A percentile compares a stretch with the other conserved stretches of the same genome.
phyloP scores from a whole-genome alignment of 1,140 invertebrate genomes.

The Antheraea pernyi region DNA sequence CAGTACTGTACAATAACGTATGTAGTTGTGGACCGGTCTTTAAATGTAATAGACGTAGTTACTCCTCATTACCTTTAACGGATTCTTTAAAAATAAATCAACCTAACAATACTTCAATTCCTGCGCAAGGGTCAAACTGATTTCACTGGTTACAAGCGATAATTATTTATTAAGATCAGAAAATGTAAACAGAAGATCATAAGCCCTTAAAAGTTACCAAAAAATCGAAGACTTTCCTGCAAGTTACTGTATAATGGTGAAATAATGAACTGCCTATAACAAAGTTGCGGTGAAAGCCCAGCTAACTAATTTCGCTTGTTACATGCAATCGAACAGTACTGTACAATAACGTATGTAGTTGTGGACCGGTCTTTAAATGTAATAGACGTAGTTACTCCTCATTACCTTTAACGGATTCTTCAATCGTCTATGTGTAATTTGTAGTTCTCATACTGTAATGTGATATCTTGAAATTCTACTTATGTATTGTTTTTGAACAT shows the following conservation, averaged over 20 bases:
- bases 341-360: conserved; percentile 7
- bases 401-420: conserved; percentile 8
- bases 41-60: conserved; percentile 20
- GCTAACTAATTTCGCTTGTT: conserved; percentile 25
- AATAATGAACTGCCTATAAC: not conserved
- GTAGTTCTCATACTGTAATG: not conserved
- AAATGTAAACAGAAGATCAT: too few relatives aligned
- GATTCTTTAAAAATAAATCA: too few relatives aligned
- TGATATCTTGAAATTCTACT: too few relatives aligned
- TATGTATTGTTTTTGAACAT: too few relatives aligned
- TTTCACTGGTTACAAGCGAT: too few relatives aligned
- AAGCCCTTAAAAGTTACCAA: too few relatives aligned
- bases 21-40: conserved; percentile 10
- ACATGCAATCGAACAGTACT: conserved; percentile 9
- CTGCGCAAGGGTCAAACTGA: too few relatives aligned
- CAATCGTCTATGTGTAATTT: too few relatives aligned
- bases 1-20: conserved; percentile 7
- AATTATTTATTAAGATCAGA: too few relatives aligned
- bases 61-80: conserved; percentile 10
- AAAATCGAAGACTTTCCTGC: not conserved
- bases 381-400: conserved; percentile 18
- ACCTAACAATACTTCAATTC: too few relatives aligned
- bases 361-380: conserved; percentile 13
- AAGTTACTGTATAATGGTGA: not conserved
- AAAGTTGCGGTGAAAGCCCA: conserved; percentile 15